Evolutionary conservation across 2,888 invertebrate genomes (phyloP).

Genomic region (Iselma pallidipennis): DNA sequence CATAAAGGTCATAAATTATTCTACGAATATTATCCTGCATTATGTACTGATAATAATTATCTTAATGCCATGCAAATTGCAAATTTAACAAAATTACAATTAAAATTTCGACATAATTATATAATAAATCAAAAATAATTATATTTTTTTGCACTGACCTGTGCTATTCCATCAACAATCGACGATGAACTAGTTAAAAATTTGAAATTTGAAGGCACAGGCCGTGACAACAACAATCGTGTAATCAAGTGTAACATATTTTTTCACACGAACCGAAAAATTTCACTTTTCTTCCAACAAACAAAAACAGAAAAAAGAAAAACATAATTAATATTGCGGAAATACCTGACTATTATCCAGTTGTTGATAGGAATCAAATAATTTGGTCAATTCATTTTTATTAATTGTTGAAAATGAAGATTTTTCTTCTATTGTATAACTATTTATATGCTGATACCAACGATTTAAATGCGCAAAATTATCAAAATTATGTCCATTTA

Average conservation of each 20-base stretch:
- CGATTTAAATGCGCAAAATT: slow-evolving; percentile 60
- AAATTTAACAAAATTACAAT: neutral
- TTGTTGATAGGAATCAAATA: slow-evolving; percentile 34
- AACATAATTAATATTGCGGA: slow-evolving; percentile 35
- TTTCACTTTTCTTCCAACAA: slow-evolving; percentile 25
- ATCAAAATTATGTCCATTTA: slow-evolving; percentile 46
- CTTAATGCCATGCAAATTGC: slow-evolving; percentile 34
- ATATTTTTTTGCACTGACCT: slow-evolving; percentile 56
- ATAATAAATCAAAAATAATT: slow-evolving; percentile 17
- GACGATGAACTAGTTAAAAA: slow-evolving; percentile 38
- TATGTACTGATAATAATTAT: slow-evolving; percentile 17
- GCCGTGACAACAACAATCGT: slow-evolving; percentile 44
- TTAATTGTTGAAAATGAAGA: slow-evolving; percentile 53
- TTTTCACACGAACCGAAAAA: slow-evolving; percentile 21
- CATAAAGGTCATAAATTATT: too few relatives aligned
- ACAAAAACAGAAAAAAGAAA: slow-evolving; percentile 36
- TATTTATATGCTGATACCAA: slow-evolving; percentile 67
- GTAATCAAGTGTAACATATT: slow-evolving; percentile 41
- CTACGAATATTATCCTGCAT: too few relatives aligned
- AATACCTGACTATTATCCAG: slow-evolving; percentile 45
- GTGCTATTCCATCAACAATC: slow-evolving; percentile 45
- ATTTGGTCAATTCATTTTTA: slow-evolving; percentile 53
- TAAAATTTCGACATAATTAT: neutral
- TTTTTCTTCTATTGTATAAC: slow-evolving; percentile 61
- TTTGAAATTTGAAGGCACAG: slow-evolving; percentile 41